Evolutionary conservation across 2,888 invertebrate genomes (phyloP).

Genomic region (Temnothorax unifasciatus): DNA sequence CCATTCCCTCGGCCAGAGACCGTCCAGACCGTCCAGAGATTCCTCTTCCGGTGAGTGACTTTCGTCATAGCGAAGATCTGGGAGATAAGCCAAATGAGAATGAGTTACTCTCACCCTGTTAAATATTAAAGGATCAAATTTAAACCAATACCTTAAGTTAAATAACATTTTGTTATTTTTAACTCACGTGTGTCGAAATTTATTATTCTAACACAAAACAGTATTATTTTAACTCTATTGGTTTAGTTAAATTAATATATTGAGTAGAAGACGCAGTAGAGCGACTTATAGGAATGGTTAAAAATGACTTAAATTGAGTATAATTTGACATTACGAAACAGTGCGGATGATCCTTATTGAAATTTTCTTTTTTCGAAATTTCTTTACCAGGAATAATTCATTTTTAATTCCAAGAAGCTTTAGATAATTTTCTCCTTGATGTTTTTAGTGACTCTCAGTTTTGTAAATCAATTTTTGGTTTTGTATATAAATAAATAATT

Average conservation of each 20-base stretch:
- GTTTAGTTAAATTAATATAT: no score
- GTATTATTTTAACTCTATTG: no score
- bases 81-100: neutral
- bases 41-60: slow-evolving; percentile 84
- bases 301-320: no score
- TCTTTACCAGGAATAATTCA: neutral
- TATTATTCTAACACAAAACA: no score
- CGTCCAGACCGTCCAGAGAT: slow-evolving; percentile 84
- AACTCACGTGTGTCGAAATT: no score
- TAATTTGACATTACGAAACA: no score
- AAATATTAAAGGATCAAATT: no score
- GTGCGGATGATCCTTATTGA: neutral
- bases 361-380: neutral
- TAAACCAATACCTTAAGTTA: no score
- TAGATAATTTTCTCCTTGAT: neutral
- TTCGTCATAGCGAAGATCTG: neutral
- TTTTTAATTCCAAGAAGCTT: neutral
- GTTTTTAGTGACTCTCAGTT: neutral
- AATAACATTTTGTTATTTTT: no score
- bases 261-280: no score
- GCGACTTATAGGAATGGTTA: no score
- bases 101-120: neutral
- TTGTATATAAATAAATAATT: neutral
- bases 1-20: slow-evolving; percentile 82
- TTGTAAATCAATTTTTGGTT: neutral